These are phyloP conservation scores for Eupsilia transversa DNA, from an alignment of 2,888 invertebrate species.

Conservation along the genomic window DNA sequence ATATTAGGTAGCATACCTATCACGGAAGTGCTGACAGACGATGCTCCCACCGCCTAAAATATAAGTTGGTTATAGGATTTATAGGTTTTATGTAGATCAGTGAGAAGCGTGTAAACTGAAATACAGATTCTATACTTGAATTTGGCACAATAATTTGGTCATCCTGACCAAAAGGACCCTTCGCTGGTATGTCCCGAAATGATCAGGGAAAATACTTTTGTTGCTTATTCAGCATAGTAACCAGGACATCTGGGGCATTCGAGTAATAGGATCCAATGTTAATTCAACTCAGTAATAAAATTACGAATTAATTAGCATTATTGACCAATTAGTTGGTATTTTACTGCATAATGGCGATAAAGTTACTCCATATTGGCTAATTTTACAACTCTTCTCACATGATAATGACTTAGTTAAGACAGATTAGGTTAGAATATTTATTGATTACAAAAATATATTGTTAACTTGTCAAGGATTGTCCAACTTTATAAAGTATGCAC, in stretches of 20 bases:
- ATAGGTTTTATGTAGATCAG: constrained; percentile 10
- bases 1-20: constrained; percentile 91
- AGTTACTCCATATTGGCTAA: constrained; percentile 14
- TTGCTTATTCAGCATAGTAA: not conserved
- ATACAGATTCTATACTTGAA: not conserved
- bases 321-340: constrained; percentile 2
- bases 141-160: not conserved
- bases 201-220: not conserved
- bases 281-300: not conserved
- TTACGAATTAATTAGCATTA: not conserved
- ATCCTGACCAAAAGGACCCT: not conserved
- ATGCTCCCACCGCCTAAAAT: constrained; percentile 40
- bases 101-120: constrained; percentile 16
- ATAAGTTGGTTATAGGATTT: constrained; percentile 10
- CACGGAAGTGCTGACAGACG: constrained; percentile 89
- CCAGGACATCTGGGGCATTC: not conserved
- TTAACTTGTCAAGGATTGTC: constrained; percentile 35
- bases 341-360: not conserved
- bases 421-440: constrained; percentile 51
- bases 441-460: constrained; percentile 39
- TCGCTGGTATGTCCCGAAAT: not conserved
- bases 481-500: not conserved
- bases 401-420: constrained; percentile 29
- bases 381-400: constrained; percentile 21
- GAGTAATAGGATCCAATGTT: not conserved